Conservation (phyloP, 2,113 vertebrate species). For the Psittacula cyanocephala region DNA sequence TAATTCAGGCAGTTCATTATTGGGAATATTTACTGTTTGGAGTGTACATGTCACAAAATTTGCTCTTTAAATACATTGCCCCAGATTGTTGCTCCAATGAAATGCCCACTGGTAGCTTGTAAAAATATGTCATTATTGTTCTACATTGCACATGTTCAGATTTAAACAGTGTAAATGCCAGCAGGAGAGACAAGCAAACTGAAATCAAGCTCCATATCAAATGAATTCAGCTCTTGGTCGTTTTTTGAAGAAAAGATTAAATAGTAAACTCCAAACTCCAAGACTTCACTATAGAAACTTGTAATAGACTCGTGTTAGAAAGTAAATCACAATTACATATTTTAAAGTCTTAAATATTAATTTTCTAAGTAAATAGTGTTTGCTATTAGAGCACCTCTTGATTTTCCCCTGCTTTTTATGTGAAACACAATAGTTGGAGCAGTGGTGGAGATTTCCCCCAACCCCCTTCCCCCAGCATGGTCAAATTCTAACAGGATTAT, state of each 20-base stretch:
- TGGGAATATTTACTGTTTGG: constrained; percentile 39
- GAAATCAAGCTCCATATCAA: constrained; percentile 31
- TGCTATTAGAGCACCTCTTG: not conserved
- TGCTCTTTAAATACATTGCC: constrained; percentile 38
- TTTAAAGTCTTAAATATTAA: not conserved
- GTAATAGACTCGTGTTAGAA: not conserved
- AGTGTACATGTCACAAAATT: not conserved
- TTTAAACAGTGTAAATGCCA: constrained; percentile 19
- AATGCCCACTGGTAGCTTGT: constrained; percentile 1
- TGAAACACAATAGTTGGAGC: not conserved
- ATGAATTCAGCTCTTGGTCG: constrained; percentile 18
- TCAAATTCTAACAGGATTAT: not conserved
- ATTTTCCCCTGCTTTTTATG: not conserved
- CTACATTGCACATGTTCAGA: not conserved
- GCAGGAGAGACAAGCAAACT: constrained; percentile 21
- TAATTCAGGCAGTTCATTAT: constrained; percentile 32
- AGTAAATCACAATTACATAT: not conserved
- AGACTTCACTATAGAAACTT: not conserved
- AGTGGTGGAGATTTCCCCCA: not conserved
- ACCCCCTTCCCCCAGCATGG: not conserved
- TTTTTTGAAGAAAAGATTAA: constrained; percentile 22
- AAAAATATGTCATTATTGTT: constrained; percentile 20
- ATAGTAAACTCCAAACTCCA: not conserved
- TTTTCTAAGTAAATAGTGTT: not conserved
- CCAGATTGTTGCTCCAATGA: not conserved